phyloP scores from a whole-genome alignment of 2,113 vertebrate species.

The Ciconia stormi region DNA sequence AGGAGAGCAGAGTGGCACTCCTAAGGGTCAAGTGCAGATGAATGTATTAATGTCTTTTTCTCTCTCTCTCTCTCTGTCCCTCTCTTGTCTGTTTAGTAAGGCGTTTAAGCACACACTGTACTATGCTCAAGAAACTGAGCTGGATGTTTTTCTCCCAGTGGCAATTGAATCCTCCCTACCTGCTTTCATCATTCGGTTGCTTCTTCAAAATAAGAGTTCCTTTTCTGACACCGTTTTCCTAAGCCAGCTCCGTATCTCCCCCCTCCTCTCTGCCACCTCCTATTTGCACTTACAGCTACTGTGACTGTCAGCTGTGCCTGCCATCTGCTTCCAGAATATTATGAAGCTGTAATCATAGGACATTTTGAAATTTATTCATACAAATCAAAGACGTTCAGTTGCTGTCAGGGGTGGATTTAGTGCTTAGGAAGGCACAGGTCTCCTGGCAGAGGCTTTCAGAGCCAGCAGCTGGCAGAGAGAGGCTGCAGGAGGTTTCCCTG shows the following conservation, averaged over 20 bases:
- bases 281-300: constrained; percentile 31
- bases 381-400: constrained; percentile 39
- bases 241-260: neutral
- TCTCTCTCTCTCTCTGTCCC: neutral
- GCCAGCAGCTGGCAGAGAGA: neutral
- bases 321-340: constrained; percentile 78
- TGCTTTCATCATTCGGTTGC: neutral
- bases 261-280: constrained; percentile 54
- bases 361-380: constrained; percentile 65
- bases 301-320: constrained; percentile 69
- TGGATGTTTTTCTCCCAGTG: neutral
- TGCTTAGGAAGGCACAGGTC: neutral
- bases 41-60: neutral
- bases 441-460: neutral
- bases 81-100: neutral
- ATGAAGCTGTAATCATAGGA: constrained; percentile 64
- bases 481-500: neutral
- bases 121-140: neutral
- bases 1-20: neutral
- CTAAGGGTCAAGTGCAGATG: constrained; percentile 16
- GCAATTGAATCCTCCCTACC: neutral
- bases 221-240: neutral
- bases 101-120: neutral
- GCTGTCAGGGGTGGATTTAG: neutral
- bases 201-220: constrained; percentile 27